A percentile compares a stretch with the other conserved stretches of the same genome.
Conservation (phyloP, 2,113 vertebrate species). For the Dryoscopus gambensis region DNA sequence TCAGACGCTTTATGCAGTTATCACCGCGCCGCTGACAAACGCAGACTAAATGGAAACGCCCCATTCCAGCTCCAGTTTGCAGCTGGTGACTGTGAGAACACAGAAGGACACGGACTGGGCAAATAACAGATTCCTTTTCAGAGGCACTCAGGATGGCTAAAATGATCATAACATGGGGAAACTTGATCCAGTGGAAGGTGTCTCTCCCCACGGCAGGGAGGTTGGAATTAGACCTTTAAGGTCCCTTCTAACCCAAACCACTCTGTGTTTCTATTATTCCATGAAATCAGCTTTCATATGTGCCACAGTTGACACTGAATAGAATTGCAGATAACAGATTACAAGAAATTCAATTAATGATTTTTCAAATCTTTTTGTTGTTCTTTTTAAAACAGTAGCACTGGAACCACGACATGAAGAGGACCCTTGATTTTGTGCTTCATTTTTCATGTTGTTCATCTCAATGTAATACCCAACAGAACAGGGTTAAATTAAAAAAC, state of each 20-base stretch:
- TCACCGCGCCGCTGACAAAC: not conserved
- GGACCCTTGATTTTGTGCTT: not conserved
- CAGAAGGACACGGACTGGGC: not conserved
- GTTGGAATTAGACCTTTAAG: not conserved
- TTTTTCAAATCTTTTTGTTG: not conserved
- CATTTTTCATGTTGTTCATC: not conserved
- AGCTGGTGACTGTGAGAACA: not conserved
- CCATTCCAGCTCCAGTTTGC: not conserved
- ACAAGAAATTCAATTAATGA: not conserved
- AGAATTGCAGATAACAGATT: not conserved
- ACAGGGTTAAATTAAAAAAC: not conserved
- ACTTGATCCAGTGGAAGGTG: not conserved
- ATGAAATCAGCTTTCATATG: not conserved
- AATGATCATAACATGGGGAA: not conserved
- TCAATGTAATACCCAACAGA: not conserved
- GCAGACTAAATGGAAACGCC: not conserved
- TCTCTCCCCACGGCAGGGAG: not conserved
- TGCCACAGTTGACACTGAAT: not conserved
- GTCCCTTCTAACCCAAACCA: not conserved
- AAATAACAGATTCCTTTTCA: not conserved
- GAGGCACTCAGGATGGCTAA: not conserved
- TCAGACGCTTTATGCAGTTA: conserved; percentile 10
- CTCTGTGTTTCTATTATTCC: not conserved
- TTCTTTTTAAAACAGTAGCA: not conserved
- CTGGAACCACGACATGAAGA: not conserved